Evolutionary conservation across 2,113 vertebrate species (phyloP).

Genomic region (Mustelus asterias): DNA sequence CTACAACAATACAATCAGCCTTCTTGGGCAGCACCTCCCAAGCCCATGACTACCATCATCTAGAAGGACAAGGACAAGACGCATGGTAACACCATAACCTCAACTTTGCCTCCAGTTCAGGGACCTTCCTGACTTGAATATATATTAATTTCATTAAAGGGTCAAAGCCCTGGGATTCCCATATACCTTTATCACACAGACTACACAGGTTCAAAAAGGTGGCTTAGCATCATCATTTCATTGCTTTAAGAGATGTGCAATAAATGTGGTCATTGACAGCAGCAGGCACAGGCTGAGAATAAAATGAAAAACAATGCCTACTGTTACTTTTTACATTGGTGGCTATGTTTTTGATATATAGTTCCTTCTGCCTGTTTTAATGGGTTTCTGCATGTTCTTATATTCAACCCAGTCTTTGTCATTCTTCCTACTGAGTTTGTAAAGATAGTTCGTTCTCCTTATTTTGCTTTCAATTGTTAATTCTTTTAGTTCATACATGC

Average conservation of each 20-base stretch:
- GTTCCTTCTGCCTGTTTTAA: neutral
- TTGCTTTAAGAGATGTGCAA: neutral
- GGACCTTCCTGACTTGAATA: neutral
- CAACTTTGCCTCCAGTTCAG: neutral
- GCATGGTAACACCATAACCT: neutral
- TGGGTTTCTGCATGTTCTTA: neutral
- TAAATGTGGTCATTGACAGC: neutral
- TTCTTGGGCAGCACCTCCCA: neutral
- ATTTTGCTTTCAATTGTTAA: neutral
- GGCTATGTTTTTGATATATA: neutral
- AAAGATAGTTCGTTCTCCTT: neutral
- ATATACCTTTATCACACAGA: neutral
- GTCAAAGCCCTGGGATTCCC: neutral
- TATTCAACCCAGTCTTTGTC: neutral
- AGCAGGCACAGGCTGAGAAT: neutral
- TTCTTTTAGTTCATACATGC: neutral
- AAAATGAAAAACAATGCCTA: neutral
- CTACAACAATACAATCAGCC: neutral
- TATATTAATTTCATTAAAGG: neutral
- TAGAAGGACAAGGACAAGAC: neutral
- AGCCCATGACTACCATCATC: neutral
- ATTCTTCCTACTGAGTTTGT: neutral
- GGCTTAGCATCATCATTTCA: neutral
- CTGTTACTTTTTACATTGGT: neutral
- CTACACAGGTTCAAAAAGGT: neutral